Evolutionary conservation across 2,888 invertebrate species (phyloP), one percentile per base, ranked within the genome.

Genomic region (Enchytraeus crypticus): DNA sequence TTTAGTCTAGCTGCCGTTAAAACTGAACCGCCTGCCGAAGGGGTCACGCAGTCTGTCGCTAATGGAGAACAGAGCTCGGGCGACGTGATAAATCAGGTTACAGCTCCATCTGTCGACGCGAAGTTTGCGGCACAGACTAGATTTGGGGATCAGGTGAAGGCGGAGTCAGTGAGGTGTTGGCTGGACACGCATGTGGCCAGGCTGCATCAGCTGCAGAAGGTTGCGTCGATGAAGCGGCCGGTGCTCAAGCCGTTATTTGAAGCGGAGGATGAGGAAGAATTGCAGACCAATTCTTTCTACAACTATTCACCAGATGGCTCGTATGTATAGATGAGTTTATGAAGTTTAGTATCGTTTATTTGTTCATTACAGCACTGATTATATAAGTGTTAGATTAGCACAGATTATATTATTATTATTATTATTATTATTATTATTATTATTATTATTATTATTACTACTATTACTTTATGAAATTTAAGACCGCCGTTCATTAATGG

Each of bases 211-310:
- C 29, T 57, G 21, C 14, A 23, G 3, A 8, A 8, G 8, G 49
- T 51, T 58, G n/a, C n/a, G n/a, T n/a, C 57, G 53, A 59, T 62
- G 3, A 88, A 88, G 79, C 83, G 91, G 74, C 93, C 93, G 45
- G 81, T 85, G 66, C 83, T 93, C 72, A 86, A 85, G 57, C 85
- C 86, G 11, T 29, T 64, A 54, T 86, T 87, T 72, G 89, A 89
- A 73, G 86, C 87, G 69, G 89, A 91, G 72, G 85, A 85, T 59
- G 84, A 87, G 30, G 90, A 90, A 71, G 90, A 92, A 76, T 85
- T 86, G 60, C 69, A 70, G 57, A 71, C 71, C 45, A 71, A 72
- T 34, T 68, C 73, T 51, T 66, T 95, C 26, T 93, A 93, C 80
- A 92, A 93, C 81, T 92, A 34, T 29, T 43, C 34, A n/a, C 43